Base-by-base conservation (phyloP, 2,888 invertebrate genomes). In the Phaonia tiefii region DNA sequence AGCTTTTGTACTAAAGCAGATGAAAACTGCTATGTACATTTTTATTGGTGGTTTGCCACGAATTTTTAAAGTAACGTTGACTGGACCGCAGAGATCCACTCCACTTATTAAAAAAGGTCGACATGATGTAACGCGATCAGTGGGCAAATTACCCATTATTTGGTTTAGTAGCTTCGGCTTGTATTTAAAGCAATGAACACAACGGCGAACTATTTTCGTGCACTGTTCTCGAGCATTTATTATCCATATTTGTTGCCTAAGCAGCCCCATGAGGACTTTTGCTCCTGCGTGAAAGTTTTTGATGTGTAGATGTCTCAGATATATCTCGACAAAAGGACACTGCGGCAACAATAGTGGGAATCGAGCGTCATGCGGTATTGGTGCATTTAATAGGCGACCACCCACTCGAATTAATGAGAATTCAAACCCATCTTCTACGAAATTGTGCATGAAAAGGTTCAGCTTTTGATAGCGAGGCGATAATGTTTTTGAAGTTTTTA, bases 361-460 rank as follows among this genome's bases (percentile, higher is more conserved):
- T n/a, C n/a, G n/a, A n/a, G n/a, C n/a, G n/a, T n/a, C n/a, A n/a
- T n/a, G n/a, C n/a, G n/a, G n/a, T n/a, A n/a, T 56, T 60, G 69
- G 73, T 60, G 25, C 79, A 31, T 31, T 79, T 46, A 5, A n/a
- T n/a, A 76, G 46, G 15, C 54, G 69, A 0, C 71, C 72, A 13
- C 72, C 75, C 17, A 75, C 73, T 44, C 75, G 37, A 65, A 67
- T 63, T 37, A 78, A 60, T 2, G 39, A 44, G 8, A 80, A 76
- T 31, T 37, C n/a, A n/a, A n/a, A n/a, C n/a, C n/a, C n/a, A n/a
- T n/a, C n/a, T n/a, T n/a, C n/a, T n/a, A n/a, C 5, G 17, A 25
- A 49, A 63, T 49, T 44, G 25, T 49, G 42, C 31, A 74, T 37
- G 4, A 74, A 74, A 1, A 75, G 54, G 13, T 49, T 69, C 1